phyloP scores from a whole-genome alignment of 2,888 invertebrate genomes.

The Nebria brevicollis region DNA sequence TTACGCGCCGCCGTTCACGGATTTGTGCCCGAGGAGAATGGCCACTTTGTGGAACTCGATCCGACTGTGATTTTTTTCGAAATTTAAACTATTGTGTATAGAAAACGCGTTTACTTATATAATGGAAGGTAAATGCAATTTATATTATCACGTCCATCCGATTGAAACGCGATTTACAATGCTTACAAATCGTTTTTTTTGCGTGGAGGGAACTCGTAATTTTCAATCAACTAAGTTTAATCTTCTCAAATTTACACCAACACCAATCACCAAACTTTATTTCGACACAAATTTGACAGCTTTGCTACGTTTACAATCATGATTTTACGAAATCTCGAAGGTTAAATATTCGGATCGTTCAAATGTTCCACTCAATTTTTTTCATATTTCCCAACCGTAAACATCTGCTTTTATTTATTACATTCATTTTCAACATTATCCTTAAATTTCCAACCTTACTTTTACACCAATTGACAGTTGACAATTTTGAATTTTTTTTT shows the following conservation, averaged over 20 bases:
- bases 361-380: not conserved
- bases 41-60: not conserved
- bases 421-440: not conserved
- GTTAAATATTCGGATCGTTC: not conserved
- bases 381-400: not conserved
- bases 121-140: slow-evolving; percentile 60
- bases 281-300: not conserved
- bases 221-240: not conserved
- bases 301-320: not conserved
- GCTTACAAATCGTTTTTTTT: not conserved
- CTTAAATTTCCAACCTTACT: not conserved
- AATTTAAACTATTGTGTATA: not conserved
- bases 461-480: not conserved
- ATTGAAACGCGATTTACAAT: too few relatives aligned
- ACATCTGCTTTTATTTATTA: not conserved
- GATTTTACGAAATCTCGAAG: not conserved
- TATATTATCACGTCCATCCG: not conserved
- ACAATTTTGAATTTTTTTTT: not conserved
- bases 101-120: slow-evolving; percentile 50
- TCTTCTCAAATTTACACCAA: not conserved
- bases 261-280: not conserved
- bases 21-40: not conserved
- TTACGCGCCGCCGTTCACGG: too few relatives aligned
- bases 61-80: not conserved
- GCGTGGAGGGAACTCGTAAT: not conserved